Evolutionary conservation across 1,140 invertebrate species (phyloP), one percentile per base, ranked within the genome.

Genomic region (Drosophila ohnishii): DNA sequence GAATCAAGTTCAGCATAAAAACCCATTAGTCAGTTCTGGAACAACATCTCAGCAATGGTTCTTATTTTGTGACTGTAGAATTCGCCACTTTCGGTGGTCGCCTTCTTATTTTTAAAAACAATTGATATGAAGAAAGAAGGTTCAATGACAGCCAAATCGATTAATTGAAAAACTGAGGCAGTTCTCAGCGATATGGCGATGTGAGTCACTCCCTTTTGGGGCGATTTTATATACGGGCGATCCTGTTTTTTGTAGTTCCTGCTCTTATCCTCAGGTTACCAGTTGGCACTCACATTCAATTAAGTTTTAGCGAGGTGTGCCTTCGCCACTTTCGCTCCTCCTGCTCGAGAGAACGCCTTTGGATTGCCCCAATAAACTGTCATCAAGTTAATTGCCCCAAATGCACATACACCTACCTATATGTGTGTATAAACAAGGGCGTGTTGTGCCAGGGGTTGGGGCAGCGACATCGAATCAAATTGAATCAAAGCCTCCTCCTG

Each of bases 311-410:
- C 25, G 60, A 75, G 72, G 72, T 65, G 72, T 75, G 72, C 39
- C 59, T 39, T 16, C 59, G 50, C 48, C 40, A 56, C 69, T 30
- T 62, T 37, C 32, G 28, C 34, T 35, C n/a, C 50, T 51, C 5
- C 25, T 50, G 48, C 39, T 35, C 56, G 66, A 22, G 34, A 58
- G 64, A 69, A 48, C 51, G 57, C 58, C 40, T 61, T 56, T 14
- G 71, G 60, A 75, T 75, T 75, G 71, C 60, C 72, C 72, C 71
- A 75, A 75, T 75, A 75, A 75, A 75, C 71, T 75, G 72, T 44
- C 72, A 75, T 75, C 72, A 75, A 39, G 71, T 75, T 75, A 75
- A 75, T 75, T 75, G 72, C 72, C 72, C 72, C 69, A 75, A 75
- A 75, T 75, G 72, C 60, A 64, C 72, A 37, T 65, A 56, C 34